Base-by-base conservation (phyloP, 2,888 invertebrate species). In the Piscicola geometra region DNA sequence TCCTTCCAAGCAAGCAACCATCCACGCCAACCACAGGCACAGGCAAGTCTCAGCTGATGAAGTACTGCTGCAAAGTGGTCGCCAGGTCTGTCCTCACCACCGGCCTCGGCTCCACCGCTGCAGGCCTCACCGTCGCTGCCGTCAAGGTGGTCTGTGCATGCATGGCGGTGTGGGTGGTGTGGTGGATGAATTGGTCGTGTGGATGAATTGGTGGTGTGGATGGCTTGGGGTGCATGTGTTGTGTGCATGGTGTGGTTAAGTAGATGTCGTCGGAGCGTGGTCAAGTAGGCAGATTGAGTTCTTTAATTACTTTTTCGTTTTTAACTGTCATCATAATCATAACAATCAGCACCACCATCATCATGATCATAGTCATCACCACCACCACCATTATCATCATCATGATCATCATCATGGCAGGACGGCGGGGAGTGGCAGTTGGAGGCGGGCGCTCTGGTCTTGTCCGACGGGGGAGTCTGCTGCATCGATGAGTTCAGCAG, bases 401-500 rank as follows among this genome's bases (percentile, higher is more conserved):
- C 21, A 56, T n/a, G 15, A 5, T 3, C 25, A 9, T 18, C 25
- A 9, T n/a, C 21, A 18, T 66, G 82, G 47, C 80, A 93, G 92
- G 93, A 93, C 86, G 90, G 91, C 79, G 93, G 93, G 1, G 91
- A 92, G 84, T 94, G 94, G 94, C 92, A 92, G 81, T 84, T 94
- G 77, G 94, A 94, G 87, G 94, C 92, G 1, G 94, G 94, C 0
- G 94, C 94, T 0, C 84, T 94, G 41, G 93, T 94, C 0, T 85
- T 94, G 77, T 90, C 94, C 0, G 93, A 94, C 83, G 93, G 93
- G 30, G 94, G 94, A 9, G 89, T 94, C 69, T 94, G 94, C 84
- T 94, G 93, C 83, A 92, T 94, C 74, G 94, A 94, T 84, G 94
- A 94, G 86, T 92, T 94, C 82, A 91, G 91, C 80, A 91, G 92